Conservation (phyloP, 2,797 vertebrate species). For the Acanthurus tractus region DNA sequence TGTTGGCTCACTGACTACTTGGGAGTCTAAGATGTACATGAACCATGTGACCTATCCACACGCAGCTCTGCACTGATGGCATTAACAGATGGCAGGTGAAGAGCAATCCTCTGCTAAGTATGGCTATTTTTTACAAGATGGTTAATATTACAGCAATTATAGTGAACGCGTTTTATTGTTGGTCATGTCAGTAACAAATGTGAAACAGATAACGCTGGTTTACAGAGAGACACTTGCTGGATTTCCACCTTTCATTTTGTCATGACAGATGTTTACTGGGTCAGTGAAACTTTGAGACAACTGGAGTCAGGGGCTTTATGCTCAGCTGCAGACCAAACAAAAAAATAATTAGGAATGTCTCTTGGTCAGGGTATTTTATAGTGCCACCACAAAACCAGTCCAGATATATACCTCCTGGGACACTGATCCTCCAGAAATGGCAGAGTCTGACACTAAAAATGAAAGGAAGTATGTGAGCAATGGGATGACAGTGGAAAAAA, state of each 20-base stretch:
- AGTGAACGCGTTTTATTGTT: slow-evolving; percentile 6
- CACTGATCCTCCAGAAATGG: slow-evolving; percentile 33
- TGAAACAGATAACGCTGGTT: slow-evolving; percentile 2
- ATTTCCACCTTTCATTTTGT: slow-evolving; percentile 14
- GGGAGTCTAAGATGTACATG: slow-evolving; percentile 50
- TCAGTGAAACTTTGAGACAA: slow-evolving; percentile 19
- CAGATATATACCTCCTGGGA: slow-evolving; percentile 60
- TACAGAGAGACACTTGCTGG: background rate
- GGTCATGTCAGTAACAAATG: slow-evolving; percentile 20
- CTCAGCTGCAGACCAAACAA: slow-evolving; percentile 42
- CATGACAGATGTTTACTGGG: slow-evolving; percentile 31
- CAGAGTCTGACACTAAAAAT: slow-evolving; percentile 30
- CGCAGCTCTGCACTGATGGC: slow-evolving; percentile 19
- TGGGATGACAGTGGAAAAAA: slow-evolving; percentile 36
- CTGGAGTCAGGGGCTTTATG: slow-evolving; percentile 24
- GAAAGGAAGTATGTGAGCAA: slow-evolving; percentile 37
- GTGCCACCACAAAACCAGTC: slow-evolving; percentile 64
- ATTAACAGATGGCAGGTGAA: slow-evolving; percentile 50
- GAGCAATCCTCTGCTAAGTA: slow-evolving; percentile 12
- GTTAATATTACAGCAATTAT: slow-evolving; percentile 12
- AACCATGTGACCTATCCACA: slow-evolving; percentile 57
- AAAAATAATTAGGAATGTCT: slow-evolving; percentile 45
- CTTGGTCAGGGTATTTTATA: slow-evolving; percentile 59
- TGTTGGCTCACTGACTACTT: slow-evolving; percentile 79
- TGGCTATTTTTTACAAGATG: slow-evolving; percentile 15